phyloP scores from a whole-genome alignment of 1,140 invertebrate genomes.

The Psilanteris sp. region DNA sequence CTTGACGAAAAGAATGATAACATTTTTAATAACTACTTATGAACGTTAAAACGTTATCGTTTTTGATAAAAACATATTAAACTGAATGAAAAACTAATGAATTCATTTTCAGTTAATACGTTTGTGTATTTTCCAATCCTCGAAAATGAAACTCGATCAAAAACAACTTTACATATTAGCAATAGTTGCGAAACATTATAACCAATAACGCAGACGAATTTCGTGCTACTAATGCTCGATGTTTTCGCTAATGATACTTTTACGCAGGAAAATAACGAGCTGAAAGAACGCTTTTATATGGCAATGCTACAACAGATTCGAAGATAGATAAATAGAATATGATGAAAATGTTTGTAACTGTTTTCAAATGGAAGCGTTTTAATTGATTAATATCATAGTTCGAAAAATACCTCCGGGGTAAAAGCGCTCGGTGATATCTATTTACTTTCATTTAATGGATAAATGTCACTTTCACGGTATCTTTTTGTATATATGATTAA shows the following conservation, averaged over 20 bases:
- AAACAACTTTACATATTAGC: too few relatives aligned
- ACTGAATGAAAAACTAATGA: too few relatives aligned
- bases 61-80: too few relatives aligned
- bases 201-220: too few relatives aligned
- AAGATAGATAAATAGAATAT: slow-evolving; percentile 53
- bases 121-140: too few relatives aligned
- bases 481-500: slow-evolving; percentile 5
- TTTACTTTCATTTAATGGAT: slow-evolving; percentile 11
- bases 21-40: too few relatives aligned
- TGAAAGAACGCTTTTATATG: slow-evolving; percentile 35
- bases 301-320: slow-evolving; percentile 15
- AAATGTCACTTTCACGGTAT: neutral
- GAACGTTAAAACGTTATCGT: too few relatives aligned
- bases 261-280: slow-evolving; percentile 21
- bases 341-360: slow-evolving; percentile 52
- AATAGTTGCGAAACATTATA: too few relatives aligned
- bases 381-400: slow-evolving; percentile 32
- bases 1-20: too few relatives aligned
- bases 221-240: too few relatives aligned
- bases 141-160: too few relatives aligned
- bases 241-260: slow-evolving; percentile 51
- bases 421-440: neutral
- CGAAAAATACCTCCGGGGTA: neutral
- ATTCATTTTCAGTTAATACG: too few relatives aligned
- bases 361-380: slow-evolving; percentile 38